These are phyloP conservation scores for Sorex fumeus DNA, from an alignment of 2,113 vertebrate species.

Conservation along the genomic window DNA sequence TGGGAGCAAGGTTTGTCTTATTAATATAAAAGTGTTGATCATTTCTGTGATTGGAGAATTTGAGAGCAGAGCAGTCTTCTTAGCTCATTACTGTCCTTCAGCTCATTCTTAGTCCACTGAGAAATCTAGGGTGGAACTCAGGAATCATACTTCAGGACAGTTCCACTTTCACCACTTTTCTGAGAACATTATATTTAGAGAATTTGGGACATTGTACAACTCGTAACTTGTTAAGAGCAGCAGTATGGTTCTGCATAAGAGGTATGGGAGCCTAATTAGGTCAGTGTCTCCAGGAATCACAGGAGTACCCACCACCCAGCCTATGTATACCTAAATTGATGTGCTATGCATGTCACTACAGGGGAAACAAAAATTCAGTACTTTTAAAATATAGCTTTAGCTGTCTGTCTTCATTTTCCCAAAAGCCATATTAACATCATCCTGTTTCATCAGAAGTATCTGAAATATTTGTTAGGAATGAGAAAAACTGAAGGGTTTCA, in stretches of 20 bases:
- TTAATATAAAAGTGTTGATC: neutral
- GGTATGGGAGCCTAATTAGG: neutral
- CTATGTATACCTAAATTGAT: neutral
- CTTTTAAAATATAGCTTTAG: conserved; percentile 46
- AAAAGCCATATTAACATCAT: neutral
- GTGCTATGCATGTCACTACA: neutral
- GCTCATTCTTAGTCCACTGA: neutral
- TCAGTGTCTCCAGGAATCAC: neutral
- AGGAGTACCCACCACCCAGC: no score
- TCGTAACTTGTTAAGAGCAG: neutral
- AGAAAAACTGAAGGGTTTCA: conserved; percentile 35
- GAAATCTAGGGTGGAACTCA: neutral
- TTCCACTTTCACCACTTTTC: neutral
- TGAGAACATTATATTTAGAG: neutral
- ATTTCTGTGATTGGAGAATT: neutral
- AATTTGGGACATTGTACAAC: neutral
- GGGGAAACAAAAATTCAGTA: neutral
- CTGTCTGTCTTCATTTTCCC: neutral
- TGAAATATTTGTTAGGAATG: conserved; percentile 14
- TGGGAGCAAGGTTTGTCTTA: neutral
- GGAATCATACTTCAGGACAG: neutral
- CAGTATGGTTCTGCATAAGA: neutral
- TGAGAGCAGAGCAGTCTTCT: neutral
- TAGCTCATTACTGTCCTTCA: neutral
- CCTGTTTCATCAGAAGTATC: conserved; percentile 4